Percentiles rank a stretch among this genome's conserved stretches.
Evolutionary conservation across 2,797 vertebrate genomes (phyloP).

Genomic region (Clarias fuscus): DNA sequence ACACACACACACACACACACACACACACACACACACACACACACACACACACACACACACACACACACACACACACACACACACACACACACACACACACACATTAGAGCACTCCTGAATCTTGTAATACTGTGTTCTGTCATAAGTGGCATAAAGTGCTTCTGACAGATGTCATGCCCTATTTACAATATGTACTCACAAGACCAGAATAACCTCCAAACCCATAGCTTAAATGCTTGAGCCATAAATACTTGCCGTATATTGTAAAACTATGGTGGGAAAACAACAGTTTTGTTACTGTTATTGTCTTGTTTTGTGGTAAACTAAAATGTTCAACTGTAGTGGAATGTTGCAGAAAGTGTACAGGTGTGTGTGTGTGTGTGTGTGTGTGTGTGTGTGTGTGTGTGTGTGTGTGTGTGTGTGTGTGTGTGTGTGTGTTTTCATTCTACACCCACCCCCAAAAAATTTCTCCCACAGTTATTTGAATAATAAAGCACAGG

Average conservation of each 20-base stretch:
- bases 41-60: not conserved
- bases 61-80: not conserved
- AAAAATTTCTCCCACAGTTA: not conserved
- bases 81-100: not conserved
- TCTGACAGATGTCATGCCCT: slow-evolving; percentile 4
- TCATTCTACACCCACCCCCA: not conserved
- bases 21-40: too few relatives aligned
- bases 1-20: not conserved
- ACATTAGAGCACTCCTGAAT: not conserved
- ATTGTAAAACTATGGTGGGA: not conserved
- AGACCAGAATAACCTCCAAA: not conserved
- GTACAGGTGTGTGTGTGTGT: not conserved
- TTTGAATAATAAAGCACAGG: not conserved
- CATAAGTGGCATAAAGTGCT: not conserved
- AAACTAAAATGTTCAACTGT: not conserved
- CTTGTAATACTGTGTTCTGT: not conserved
- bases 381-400: not conserved
- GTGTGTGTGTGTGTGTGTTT: not conserved
- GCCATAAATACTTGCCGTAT: not conserved
- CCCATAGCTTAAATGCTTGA: not conserved
- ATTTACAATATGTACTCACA: not conserved
- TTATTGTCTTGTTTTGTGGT: not conserved
- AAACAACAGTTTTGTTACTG: too few relatives aligned
- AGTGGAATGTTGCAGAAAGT: not conserved
- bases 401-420: too few relatives aligned